A percentile compares a stretch with the other conserved stretches of the same genome.
Conservation (phyloP, 2,797 vertebrate genomes). For the Notolepis coatsorum region DNA sequence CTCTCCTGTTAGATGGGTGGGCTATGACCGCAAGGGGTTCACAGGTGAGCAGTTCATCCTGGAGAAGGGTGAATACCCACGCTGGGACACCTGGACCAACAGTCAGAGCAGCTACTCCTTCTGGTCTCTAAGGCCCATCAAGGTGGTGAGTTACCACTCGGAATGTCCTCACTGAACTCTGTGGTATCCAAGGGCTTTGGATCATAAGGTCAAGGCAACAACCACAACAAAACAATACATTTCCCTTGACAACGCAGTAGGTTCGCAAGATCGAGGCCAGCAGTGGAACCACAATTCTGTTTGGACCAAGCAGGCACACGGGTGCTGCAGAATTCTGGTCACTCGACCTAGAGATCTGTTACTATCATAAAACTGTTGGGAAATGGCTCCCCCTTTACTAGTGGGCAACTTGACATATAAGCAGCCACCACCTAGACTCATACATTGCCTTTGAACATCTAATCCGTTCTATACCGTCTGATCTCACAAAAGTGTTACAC, state of each 20-base stretch:
- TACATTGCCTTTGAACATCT: no score
- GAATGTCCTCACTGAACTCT: neutral
- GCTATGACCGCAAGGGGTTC: constrained; percentile 83
- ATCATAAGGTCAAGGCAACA: no score
- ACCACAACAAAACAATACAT: neutral
- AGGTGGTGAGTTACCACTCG: constrained; percentile 72
- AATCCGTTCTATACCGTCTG: no score
- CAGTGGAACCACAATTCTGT: no score
- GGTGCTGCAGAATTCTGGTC: neutral
- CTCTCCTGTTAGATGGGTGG: constrained; percentile 83
- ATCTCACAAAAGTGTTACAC: no score
- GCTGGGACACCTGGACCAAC: constrained; percentile 94
- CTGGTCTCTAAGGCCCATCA: constrained; percentile 87
- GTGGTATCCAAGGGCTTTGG: no score
- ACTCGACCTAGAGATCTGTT: neutral
- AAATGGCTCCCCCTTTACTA: neutral
- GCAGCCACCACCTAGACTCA: no score
- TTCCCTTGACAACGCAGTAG: neutral
- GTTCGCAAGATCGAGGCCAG: no score
- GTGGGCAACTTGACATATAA: neutral
- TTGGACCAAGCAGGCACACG: neutral
- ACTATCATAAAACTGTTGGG: neutral
- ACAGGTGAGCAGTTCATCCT: constrained; percentile 90
- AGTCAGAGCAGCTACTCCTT: constrained; percentile 89
- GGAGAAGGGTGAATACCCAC: constrained; percentile 93